Conservation (phyloP, 2,797 vertebrate species). For the Halcyon chelicuti region DNA sequence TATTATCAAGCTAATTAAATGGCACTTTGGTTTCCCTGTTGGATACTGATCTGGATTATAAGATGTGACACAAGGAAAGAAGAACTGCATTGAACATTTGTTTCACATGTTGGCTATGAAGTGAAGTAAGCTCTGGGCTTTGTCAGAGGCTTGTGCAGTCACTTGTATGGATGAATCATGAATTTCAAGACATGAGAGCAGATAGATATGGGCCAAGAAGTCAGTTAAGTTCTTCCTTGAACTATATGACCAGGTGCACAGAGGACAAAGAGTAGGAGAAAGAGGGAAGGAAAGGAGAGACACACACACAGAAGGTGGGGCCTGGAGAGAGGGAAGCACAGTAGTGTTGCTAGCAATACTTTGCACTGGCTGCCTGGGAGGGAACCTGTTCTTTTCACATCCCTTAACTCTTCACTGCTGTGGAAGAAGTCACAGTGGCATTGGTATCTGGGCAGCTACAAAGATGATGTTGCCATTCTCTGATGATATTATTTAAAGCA, state of each 20-base stretch:
- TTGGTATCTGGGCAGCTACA: not conserved
- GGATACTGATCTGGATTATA: not conserved
- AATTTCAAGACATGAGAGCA: not conserved
- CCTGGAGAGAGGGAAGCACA: not conserved
- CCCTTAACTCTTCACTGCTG: not conserved
- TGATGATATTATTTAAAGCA: not conserved
- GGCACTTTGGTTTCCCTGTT: not conserved
- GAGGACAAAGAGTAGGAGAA: not conserved
- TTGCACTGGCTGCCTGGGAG: not conserved
- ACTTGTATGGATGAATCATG: not conserved
- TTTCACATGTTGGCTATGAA: not conserved
- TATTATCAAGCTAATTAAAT: not conserved
- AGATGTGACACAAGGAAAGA: not conserved
- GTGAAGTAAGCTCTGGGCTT: not conserved
- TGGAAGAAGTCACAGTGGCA: not conserved
- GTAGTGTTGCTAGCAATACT: not conserved
- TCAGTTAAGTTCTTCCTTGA: not conserved
- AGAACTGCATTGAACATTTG: not conserved
- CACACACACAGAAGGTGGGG: not conserved
- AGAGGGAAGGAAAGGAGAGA: not conserved
- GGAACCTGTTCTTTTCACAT: not conserved
- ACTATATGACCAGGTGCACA: not conserved
- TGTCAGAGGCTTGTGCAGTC: not conserved
- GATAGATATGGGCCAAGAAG: not conserved
- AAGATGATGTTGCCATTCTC: not conserved